Conservation (phyloP, 1,140 invertebrate genomes). For the Nephotettix cincticeps region DNA sequence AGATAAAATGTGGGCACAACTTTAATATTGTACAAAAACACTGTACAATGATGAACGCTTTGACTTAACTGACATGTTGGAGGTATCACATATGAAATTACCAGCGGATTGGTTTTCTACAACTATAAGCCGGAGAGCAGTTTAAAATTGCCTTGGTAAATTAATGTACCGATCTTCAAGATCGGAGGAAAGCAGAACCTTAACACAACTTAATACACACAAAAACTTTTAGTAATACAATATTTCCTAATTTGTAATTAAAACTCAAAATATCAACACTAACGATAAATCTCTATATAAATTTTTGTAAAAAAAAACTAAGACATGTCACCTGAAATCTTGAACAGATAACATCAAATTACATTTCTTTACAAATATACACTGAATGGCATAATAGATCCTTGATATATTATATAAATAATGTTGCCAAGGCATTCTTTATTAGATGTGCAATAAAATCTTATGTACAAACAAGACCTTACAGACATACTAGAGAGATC, state of each 20-base stretch:
- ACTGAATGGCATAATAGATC: background rate
- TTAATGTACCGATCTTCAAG: no score
- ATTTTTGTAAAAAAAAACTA: conserved; percentile 17
- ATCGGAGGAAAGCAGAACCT: no score
- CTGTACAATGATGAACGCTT: background rate
- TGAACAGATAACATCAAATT: background rate
- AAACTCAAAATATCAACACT: conserved; percentile 14
- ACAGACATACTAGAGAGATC: conserved; percentile 11
- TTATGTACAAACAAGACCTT: background rate
- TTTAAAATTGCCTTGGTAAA: no score
- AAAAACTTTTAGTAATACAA: conserved; percentile 1
- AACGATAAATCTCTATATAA: conserved; percentile 14
- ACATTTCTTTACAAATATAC: conserved; percentile 8
- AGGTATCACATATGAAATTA: no score
- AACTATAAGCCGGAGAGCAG: no score
- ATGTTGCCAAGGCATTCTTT: conserved; percentile 6
- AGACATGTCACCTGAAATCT: background rate
- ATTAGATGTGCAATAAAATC: background rate
- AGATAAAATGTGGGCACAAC: conserved; percentile 5
- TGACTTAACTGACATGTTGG: no score
- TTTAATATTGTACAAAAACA: conserved; percentile 21
- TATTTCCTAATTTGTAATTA: background rate
- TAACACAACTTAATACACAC: background rate
- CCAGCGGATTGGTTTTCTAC: no score
- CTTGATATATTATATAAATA: conserved; percentile 14